Conservation (phyloP, 2,797 vertebrate species). For the Astyanax mexicanus region DNA sequence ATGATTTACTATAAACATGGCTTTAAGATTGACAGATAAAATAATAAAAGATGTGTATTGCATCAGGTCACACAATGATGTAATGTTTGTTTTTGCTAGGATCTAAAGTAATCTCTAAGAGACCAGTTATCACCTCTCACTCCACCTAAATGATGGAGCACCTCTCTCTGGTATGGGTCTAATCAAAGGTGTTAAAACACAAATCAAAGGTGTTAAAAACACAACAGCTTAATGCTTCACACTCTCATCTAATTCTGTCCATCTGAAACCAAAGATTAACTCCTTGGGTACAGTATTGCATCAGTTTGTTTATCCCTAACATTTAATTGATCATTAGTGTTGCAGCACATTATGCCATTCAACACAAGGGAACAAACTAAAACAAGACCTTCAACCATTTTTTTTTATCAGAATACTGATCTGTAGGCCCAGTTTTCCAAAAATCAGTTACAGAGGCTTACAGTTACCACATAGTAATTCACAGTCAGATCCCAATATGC, state of each 20-base stretch:
- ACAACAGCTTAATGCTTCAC: slow-evolving; percentile 21
- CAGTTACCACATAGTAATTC: too few species aligned
- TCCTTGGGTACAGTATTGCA: slow-evolving; percentile 9
- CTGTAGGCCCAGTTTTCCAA: too few species aligned
- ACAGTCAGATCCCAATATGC: too few species aligned
- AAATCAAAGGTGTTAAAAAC: slow-evolving; percentile 49
- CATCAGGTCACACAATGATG: slow-evolving; percentile 10
- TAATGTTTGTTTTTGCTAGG: slow-evolving; percentile 7
- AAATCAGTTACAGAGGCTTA: too few species aligned
- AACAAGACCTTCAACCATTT: background rate
- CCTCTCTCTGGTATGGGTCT: slow-evolving; percentile 28
- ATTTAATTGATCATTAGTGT: background rate
- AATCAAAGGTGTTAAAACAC: slow-evolving; percentile 49
- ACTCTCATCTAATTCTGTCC: background rate
- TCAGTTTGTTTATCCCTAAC: slow-evolving; percentile 18
- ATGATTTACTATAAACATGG: background rate
- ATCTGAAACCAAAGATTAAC: background rate
- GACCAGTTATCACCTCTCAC: slow-evolving; percentile 29
- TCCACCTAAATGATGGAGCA: background rate
- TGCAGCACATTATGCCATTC: background rate
- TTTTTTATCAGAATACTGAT: too few species aligned
- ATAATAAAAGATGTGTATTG: too few species aligned
- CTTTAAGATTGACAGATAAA: background rate
- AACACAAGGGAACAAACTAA: background rate
- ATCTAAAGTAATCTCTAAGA: background rate